Percentiles rank a stretch among this genome's conserved stretches.
Conservation (phyloP, 2,888 invertebrate species). For the Nematopogon swammerdamellus region DNA sequence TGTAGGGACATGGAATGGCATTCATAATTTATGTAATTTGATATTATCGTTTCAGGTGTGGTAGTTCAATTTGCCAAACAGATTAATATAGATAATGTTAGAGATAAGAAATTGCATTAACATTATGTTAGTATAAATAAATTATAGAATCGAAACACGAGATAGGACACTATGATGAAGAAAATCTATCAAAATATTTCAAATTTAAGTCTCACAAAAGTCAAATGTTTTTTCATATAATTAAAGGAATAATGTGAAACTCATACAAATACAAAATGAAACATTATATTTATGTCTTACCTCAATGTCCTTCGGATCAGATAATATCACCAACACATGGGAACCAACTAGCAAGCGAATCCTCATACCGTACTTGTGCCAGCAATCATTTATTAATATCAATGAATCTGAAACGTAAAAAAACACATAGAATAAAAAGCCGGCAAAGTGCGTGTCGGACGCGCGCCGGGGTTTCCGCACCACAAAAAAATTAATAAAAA, state of each 20-base stretch:
- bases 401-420: background rate
- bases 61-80: slow-evolving; percentile 1
- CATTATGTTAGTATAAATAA: too few relatives aligned
- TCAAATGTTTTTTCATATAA: too few relatives aligned
- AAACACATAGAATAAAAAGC: background rate
- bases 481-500: too few relatives aligned
- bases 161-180: too few relatives aligned
- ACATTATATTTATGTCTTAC: too few relatives aligned
- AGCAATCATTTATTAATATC: background rate
- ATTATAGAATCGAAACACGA: too few relatives aligned
- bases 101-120: background rate
- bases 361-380: background rate
- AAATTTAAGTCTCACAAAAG: slow-evolving; percentile 7
- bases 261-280: too few relatives aligned
- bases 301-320: background rate
- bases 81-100: slow-evolving; percentile 2
- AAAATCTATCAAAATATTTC: slow-evolving; percentile 1
- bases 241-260: too few relatives aligned
- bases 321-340: background rate
- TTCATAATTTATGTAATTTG: slow-evolving; percentile 2
- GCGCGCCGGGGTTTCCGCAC: too few relatives aligned
- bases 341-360: background rate
- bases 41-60: background rate
- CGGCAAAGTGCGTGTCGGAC: too few relatives aligned
- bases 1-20: slow-evolving; percentile 22